phyloP scores from a whole-genome alignment of 2,888 invertebrate genomes.

The Agrochola litura region DNA sequence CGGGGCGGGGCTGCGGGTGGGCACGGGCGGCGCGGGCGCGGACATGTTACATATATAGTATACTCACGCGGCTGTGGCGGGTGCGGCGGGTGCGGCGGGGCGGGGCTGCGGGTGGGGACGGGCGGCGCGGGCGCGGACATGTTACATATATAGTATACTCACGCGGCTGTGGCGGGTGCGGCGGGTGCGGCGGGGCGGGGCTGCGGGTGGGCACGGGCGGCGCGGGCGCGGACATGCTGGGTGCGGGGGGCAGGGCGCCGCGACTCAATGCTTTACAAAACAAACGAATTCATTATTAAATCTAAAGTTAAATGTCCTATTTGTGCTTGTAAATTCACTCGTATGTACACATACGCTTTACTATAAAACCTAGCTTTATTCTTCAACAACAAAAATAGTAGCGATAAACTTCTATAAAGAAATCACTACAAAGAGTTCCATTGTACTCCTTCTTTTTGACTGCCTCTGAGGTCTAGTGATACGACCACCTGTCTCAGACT shows the following conservation, averaged over 20 bases:
- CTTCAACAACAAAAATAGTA: neutral
- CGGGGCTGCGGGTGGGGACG: constrained; percentile 81
- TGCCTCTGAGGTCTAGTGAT: no score
- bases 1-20: no score
- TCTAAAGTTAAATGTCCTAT: neutral
- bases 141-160: constrained; percentile 27
- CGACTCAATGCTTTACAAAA: constrained; percentile 24
- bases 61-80: constrained; percentile 84
- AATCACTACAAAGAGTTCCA: neutral
- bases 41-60: neutral
- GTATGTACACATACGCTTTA: neutral
- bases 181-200: constrained; percentile 20
- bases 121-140: constrained; percentile 73
- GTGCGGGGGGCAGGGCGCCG: constrained; percentile 55
- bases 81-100: constrained; percentile 75
- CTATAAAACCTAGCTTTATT: neutral
- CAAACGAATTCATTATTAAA: neutral
- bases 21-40: no score
- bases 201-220: no score
- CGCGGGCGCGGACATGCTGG: constrained; percentile 53
- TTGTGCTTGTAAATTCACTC: neutral
- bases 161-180: constrained; percentile 32
- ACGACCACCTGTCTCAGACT: no score
- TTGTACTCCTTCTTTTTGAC: no score
- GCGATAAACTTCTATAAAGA: neutral